phyloP scores from a whole-genome alignment of 2,113 vertebrate species.

The Sphaerodactylus townsendi region DNA sequence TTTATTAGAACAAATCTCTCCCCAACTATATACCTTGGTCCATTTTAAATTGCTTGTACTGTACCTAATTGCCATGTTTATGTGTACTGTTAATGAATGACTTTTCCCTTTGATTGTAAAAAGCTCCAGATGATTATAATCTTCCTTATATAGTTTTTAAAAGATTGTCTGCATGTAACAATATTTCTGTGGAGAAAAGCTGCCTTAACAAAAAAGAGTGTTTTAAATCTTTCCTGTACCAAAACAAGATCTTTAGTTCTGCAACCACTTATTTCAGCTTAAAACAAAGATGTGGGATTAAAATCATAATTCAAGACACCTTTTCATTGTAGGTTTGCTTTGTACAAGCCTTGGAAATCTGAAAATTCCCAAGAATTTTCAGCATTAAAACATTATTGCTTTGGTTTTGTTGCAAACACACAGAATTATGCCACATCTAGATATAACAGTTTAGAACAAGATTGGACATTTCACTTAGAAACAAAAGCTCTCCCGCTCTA shows the following conservation, averaged over 20 bases:
- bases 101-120: slow-evolving; percentile 61
- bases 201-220: slow-evolving; percentile 71
- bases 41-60: background rate
- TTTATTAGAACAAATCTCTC: background rate
- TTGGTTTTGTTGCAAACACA: slow-evolving; percentile 80
- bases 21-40: slow-evolving; percentile 3
- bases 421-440: slow-evolving; percentile 65
- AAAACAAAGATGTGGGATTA: slow-evolving; percentile 77
- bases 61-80: slow-evolving; percentile 17
- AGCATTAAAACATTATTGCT: slow-evolving; percentile 80
- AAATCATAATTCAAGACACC: slow-evolving; percentile 60
- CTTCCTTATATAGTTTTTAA: slow-evolving; percentile 60
- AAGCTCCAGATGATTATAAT: slow-evolving; percentile 60
- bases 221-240: slow-evolving; percentile 52
- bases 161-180: slow-evolving; percentile 76
- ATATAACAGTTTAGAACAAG: slow-evolving; percentile 71
- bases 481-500: slow-evolving; percentile 65
- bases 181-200: slow-evolving; percentile 69
- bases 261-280: slow-evolving; percentile 64
- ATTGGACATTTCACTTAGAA: slow-evolving; percentile 72
- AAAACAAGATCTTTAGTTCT: slow-evolving; percentile 58
- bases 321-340: slow-evolving; percentile 70
- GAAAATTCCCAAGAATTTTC: slow-evolving; percentile 69
- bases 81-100: slow-evolving; percentile 44
- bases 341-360: slow-evolving; percentile 71